These are phyloP conservation scores for Taxidea taxus DNA, from an alignment of 2,113 vertebrate species.

Conservation along the genomic window DNA sequence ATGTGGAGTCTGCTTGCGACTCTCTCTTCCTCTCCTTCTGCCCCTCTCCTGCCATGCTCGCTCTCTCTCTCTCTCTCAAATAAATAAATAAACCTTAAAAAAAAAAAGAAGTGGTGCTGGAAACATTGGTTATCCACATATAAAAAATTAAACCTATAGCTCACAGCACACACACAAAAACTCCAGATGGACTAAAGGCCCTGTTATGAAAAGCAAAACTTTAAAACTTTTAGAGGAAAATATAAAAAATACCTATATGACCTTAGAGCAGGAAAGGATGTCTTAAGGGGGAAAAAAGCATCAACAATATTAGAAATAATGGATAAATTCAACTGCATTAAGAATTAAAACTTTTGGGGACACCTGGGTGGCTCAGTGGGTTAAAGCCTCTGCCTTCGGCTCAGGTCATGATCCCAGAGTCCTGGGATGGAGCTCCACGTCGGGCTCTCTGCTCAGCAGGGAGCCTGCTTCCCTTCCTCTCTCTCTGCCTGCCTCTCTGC, in stretches of 20 bases:
- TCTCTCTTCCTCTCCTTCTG: not conserved
- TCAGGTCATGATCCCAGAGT: no score
- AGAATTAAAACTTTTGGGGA: not conserved
- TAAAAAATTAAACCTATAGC: constrained; percentile 14
- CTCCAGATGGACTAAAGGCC: not conserved
- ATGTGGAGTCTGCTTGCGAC: not conserved
- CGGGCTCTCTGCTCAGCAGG: no score
- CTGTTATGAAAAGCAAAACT: not conserved
- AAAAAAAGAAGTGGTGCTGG: not conserved
- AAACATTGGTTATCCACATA: not conserved
- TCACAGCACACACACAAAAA: not conserved
- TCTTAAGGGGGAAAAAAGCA: not conserved
- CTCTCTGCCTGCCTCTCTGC: no score
- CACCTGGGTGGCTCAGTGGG: no score
- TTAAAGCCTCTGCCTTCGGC: no score
- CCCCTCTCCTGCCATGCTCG: not conserved
- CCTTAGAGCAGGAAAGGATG: not conserved
- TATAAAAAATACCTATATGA: not conserved
- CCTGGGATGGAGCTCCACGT: no score
- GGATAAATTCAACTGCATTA: not conserved
- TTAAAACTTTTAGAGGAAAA: not conserved
- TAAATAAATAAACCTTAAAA: not conserved
- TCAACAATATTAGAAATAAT: not conserved
- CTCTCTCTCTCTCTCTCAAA: not conserved
- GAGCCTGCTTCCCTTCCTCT: no score